Conservation (phyloP, 2,888 invertebrate species). For the Exocentrus adspersus region DNA sequence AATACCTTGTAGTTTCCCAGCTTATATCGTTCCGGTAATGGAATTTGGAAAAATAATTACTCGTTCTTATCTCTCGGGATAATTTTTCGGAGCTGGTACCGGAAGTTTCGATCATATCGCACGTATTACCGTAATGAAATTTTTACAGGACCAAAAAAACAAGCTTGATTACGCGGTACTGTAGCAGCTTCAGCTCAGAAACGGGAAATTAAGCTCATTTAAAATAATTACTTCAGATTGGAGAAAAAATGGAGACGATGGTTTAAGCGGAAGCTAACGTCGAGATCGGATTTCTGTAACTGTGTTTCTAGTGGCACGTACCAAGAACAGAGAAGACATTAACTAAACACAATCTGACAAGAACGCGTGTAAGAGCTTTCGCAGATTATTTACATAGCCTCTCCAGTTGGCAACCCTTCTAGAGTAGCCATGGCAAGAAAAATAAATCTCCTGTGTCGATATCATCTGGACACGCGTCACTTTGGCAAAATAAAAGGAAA, state of each 20-base stretch:
- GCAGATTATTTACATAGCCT: conserved; percentile 51
- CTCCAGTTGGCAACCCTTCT: conserved; percentile 52
- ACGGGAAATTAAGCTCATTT: neutral
- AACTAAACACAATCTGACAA: conserved; percentile 48
- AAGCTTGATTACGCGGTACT: neutral
- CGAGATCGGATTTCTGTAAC: too few relatives aligned
- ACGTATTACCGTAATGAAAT: conserved; percentile 7
- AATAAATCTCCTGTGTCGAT: conserved; percentile 49
- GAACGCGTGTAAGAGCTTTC: conserved; percentile 45
- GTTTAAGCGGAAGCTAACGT: too few relatives aligned
- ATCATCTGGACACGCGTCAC: conserved; percentile 42
- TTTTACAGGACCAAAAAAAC: conserved; percentile 1
- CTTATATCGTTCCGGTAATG: neutral
- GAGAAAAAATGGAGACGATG: too few relatives aligned
- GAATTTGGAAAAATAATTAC: neutral
- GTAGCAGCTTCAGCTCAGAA: too few relatives aligned
- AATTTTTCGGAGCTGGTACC: neutral
- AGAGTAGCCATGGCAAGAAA: conserved; percentile 52
- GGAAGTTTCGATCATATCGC: conserved; percentile 10
- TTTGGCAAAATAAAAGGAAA: neutral
- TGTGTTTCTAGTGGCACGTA: conserved; percentile 29
- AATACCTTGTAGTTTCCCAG: neutral
- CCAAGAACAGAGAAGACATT: conserved; percentile 40
- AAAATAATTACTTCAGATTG: neutral
- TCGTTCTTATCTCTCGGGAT: neutral